Evolutionary conservation across 2,888 invertebrate genomes (phyloP), one percentile per base, ranked within the genome.

Genomic region (Ligdia adustata): DNA sequence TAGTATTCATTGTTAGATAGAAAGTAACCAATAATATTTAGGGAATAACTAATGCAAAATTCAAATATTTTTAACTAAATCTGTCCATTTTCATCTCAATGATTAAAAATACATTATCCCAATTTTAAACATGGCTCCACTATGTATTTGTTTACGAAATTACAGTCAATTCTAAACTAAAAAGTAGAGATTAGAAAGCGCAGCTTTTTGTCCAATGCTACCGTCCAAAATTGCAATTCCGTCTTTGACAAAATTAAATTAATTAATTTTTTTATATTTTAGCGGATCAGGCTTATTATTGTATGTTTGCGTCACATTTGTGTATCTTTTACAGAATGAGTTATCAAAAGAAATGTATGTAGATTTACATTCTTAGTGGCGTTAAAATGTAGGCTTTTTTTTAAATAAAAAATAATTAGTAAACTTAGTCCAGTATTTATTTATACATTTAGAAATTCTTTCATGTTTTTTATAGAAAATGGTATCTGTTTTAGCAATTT

Each of bases 161-260:
- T n/a, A n/a, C 31, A 9, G 41, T 32, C 27, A 40, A 37, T 37
- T 45, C 20, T 2, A 64, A 57, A 48, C n/a, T n/a, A n/a, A n/a
- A n/a, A n/a, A n/a, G n/a, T n/a, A n/a, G n/a, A n/a, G 3, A 5
- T 44, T 20, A 16, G 50, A 60, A 64, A 69, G 72, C 74, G 71
- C 72, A 69, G 80, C 75, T 79, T 74, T 54, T 66, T 66, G 76
- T 80, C 80, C 80, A 71, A 65, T 57, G 57, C 52, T 65, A 72
- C 84, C 84, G 84, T 84, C 84, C 84, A 79, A 55, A 48, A 50
- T 65, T 64, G 69, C 64, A 59, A 79, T 60, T 78, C 83, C 83
- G 85, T 86, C 83, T 80, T 69, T 62, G 55, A 56, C 13, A 15
- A 9, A 1, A 29, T 18, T 28, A 15, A 9, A 4, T 13, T 22